Evolutionary conservation across 64 coral and sea anemone genomes (phyloP).

Genomic region (Actinia equina): DNA sequence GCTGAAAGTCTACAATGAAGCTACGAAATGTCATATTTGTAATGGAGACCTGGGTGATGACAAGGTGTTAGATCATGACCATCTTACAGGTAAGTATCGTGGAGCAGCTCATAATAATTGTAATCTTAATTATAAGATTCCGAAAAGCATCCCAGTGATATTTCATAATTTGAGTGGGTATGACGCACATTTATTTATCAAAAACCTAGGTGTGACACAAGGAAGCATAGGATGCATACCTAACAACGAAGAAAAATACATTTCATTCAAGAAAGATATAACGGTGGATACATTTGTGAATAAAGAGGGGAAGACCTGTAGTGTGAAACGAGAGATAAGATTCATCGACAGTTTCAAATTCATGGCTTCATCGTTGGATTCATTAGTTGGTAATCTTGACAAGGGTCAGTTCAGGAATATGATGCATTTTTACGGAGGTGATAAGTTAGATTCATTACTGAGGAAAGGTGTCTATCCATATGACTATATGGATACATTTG

Average conservation of each 20-base stretch:
- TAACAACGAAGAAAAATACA: constrained; percentile 47
- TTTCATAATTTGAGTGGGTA: constrained; percentile 29
- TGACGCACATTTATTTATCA: constrained; percentile 42
- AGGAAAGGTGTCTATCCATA: constrained; percentile 53
- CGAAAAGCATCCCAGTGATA: constrained; percentile 18
- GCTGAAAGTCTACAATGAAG: too few relatives aligned
- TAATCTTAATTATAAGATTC: constrained; percentile 1
- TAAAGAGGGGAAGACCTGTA: not conserved
- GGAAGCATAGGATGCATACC: constrained; percentile 8
- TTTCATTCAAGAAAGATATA: constrained; percentile 28
- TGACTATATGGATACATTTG: not conserved
- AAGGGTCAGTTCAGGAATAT: not conserved
- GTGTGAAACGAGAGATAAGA: not conserved
- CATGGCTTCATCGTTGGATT: not conserved
- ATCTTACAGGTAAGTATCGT: constrained; percentile 30
- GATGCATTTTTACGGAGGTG: not conserved
- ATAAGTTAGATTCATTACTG: constrained; percentile 1
- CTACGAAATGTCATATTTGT: too few relatives aligned
- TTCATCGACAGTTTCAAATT: constrained; percentile 24
- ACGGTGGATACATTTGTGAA: constrained; percentile 7
- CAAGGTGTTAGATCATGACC: constrained; percentile 30
- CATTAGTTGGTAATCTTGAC: constrained; percentile 5
- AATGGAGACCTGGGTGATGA: not conserved
- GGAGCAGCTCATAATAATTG: constrained; percentile 37
- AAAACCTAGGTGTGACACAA: not conserved